These are phyloP conservation scores for Tanytarsus gracilentus DNA, from an alignment of 2,888 invertebrate species.

Conservation along the genomic window DNA sequence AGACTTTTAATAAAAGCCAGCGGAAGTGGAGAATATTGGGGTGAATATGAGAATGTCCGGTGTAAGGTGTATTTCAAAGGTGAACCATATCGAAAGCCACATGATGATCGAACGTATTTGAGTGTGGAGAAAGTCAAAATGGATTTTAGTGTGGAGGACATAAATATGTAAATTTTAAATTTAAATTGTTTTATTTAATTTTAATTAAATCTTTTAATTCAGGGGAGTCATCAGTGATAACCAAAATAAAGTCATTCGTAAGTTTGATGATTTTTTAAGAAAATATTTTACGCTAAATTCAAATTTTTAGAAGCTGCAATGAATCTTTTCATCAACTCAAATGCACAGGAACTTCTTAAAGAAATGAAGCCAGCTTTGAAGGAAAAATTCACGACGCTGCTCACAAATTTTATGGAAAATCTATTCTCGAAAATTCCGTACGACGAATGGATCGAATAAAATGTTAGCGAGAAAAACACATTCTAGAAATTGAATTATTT, in stretches of 20 bases:
- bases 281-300: background rate
- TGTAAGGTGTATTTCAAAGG: conserved; percentile 78
- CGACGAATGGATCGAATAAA: conserved; percentile 60
- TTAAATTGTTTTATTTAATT: too few relatives aligned
- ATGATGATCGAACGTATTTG: conserved; percentile 58
- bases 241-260: conserved; percentile 70
- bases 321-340: conserved; percentile 77
- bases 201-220: too few relatives aligned
- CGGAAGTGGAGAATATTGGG: conserved; percentile 83
- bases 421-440: conserved; percentile 68
- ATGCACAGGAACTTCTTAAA: conserved; percentile 71
- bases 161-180: too few relatives aligned
- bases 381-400: conserved; percentile 63
- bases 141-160: conserved; percentile 75
- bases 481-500: too few relatives aligned
- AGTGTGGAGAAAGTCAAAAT: conserved; percentile 68
- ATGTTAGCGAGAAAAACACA: background rate
- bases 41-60: conserved; percentile 76
- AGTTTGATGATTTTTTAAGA: conserved; percentile 39
- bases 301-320: conserved; percentile 62
- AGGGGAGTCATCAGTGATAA: conserved; percentile 76
- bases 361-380: conserved; percentile 82
- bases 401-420: conserved; percentile 65
- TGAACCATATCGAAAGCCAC: conserved; percentile 46
- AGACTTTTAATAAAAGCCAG: conserved; percentile 66